Base-by-base conservation (phyloP, 2,797 vertebrate species). In the Ispidina picta region DNA sequence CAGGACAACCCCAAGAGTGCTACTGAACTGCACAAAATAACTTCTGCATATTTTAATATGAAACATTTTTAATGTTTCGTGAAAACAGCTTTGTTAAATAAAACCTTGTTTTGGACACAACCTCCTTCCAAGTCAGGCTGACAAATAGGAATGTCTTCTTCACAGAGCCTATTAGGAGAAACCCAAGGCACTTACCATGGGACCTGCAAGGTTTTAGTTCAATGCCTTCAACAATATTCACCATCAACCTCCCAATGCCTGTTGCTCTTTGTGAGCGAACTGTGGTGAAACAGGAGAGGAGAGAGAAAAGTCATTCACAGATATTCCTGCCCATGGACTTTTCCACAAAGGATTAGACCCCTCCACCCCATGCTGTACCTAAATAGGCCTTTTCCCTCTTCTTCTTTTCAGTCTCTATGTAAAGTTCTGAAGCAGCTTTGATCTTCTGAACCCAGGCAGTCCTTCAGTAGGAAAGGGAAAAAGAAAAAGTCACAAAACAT, bases 391-490 rank as follows among this genome's bases (percentile, higher is more conserved):
- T 99, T 96, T 99, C 99, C 51, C 99, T 97, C 97, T 99, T 99
- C 98, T 99, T 99, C 95, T 99, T 99, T 97, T 99, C 99, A 0
- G 99, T 99, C 97, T 99, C 99, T 55, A 99, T 99, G 97, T 99
- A 99, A 92, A 99, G 98, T 73, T 99, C 99, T 9, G 99, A 99
- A 22, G 99, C 99, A 7, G 99, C 99, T 96, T 99, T 99, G 80
- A 99, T 99, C 94, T 99, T 99, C 98, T 99, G 99, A 89, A 99
- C 99, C 99, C 99, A 99, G 52, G 99, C 99, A 18, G 99, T 99
- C 98, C 99, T 99, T 96, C 71, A 83, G 74, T 86, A 82, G 80
- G 18, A 88, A 83, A 95, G 75, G 86, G 14, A 39, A 39, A 41
- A 43, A 70, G n/a, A 82, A 74, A 60, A 70, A 72, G 46, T 75